Conservation (phyloP, 2,113 vertebrate species). For the Chamaetylas fuelleborni region DNA sequence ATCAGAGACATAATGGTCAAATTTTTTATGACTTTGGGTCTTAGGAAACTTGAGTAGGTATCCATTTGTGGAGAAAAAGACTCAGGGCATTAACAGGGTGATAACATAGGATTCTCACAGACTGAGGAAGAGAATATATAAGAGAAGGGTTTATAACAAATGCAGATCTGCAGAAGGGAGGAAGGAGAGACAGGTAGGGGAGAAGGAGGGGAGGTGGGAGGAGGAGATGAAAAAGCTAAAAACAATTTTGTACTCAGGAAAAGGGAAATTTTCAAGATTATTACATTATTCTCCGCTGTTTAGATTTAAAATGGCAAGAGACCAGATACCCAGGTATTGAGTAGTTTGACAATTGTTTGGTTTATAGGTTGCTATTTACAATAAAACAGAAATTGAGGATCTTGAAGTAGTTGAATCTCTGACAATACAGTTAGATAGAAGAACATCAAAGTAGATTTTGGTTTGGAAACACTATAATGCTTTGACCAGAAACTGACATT, state of each 20-base stretch:
- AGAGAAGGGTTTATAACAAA: neutral
- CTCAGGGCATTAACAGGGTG: neutral
- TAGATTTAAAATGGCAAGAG: neutral
- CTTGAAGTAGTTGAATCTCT: neutral
- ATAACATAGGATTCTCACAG: neutral
- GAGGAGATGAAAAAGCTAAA: neutral
- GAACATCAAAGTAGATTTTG: neutral
- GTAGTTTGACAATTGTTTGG: neutral
- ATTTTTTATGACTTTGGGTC: neutral
- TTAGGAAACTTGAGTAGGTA: neutral
- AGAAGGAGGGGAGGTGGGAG: neutral
- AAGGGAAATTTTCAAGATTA: neutral
- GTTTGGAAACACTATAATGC: neutral
- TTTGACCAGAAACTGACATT: neutral
- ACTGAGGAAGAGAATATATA: neutral
- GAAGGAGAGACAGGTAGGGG: neutral
- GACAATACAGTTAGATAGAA: neutral
- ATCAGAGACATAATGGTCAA: neutral
- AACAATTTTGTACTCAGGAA: neutral
- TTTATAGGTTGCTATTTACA: neutral
- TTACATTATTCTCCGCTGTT: neutral
- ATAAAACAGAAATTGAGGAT: neutral
- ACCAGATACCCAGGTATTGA: neutral
- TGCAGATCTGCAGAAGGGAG: accelerated
- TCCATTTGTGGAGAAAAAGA: neutral